Percentiles rank a stretch among this genome's conserved stretches.
Evolutionary conservation across 2,888 invertebrate species (phyloP).

Genomic region (Rhodophaea formosa): DNA sequence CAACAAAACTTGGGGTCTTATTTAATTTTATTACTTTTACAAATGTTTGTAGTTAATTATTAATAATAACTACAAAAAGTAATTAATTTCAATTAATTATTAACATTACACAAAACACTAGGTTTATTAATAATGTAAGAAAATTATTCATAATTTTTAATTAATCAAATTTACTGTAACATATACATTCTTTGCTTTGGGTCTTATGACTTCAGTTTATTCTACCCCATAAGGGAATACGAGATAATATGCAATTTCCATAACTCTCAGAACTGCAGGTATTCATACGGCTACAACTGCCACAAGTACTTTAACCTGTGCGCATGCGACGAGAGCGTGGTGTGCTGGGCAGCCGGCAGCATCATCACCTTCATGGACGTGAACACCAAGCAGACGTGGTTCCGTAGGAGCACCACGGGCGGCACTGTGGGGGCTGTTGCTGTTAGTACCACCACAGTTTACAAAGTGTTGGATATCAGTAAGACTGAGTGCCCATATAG

Average conservation of each 20-base stretch:
- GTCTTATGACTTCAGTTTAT: too few species aligned
- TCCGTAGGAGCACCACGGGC: constrained; percentile 87
- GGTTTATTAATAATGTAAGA: too few species aligned
- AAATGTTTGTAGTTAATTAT: too few species aligned
- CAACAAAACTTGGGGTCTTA: too few species aligned
- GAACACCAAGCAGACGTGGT: constrained; percentile 83
- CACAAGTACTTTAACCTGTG: constrained; percentile 90
- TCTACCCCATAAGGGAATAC: neutral
- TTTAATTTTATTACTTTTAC: too few species aligned
- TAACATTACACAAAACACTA: too few species aligned
- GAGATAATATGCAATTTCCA: constrained; percentile 27
- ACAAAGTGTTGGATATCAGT: neutral
- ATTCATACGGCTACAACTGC: constrained; percentile 94
- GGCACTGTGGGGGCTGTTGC: constrained; percentile 90
- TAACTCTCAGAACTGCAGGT: constrained; percentile 68
- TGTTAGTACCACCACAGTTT: constrained; percentile 61
- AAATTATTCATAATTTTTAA: too few species aligned
- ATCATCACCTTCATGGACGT: constrained; percentile 88
- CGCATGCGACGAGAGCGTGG: constrained; percentile 85
- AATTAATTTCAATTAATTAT: too few species aligned
- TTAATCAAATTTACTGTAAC: too few species aligned
- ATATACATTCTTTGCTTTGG: too few species aligned
- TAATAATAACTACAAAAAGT: too few species aligned
- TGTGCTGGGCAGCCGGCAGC: constrained; percentile 92
- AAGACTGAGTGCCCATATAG: too few species aligned